phyloP scores from a whole-genome alignment of 2,797 vertebrate genomes.

The Anolis apletophallus region DNA sequence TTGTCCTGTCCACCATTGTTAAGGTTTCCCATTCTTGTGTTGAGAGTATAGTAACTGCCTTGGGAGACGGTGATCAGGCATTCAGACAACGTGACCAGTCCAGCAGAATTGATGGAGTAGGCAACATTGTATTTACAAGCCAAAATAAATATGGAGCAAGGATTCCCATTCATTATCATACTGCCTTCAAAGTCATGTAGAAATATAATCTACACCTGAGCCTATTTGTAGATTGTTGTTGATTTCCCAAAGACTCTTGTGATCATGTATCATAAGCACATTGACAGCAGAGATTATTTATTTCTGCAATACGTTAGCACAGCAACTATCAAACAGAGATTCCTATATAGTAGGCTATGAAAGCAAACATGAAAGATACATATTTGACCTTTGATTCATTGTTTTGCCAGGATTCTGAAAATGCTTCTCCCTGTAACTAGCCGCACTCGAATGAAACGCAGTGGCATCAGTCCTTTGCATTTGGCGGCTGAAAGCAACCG shows the following conservation, averaged over 20 bases:
- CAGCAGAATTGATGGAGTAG: too few species aligned
- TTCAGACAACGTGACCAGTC: too few species aligned
- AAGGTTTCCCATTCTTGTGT: too few species aligned
- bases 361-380: not conserved
- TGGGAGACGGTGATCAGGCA: too few species aligned
- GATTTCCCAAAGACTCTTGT: not conserved
- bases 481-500: slow-evolving; percentile 89
- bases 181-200: not conserved
- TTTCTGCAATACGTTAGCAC: not conserved
- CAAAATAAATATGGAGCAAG: not conserved
- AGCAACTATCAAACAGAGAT: not conserved
- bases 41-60: too few species aligned
- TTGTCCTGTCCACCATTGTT: too few species aligned
- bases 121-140: not conserved
- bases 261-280: not conserved
- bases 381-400: slow-evolving; percentile 20
- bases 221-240: not conserved
- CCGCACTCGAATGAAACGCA: slow-evolving; percentile 84
- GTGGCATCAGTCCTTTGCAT: slow-evolving; percentile 93
- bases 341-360: not conserved
- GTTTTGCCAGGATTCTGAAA: slow-evolving; percentile 84
- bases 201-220: not conserved
- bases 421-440: slow-evolving; percentile 90
- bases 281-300: not conserved
- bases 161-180: too few species aligned